Conservation (phyloP, 2,113 vertebrate genomes). For the Lonchura striata region DNA sequence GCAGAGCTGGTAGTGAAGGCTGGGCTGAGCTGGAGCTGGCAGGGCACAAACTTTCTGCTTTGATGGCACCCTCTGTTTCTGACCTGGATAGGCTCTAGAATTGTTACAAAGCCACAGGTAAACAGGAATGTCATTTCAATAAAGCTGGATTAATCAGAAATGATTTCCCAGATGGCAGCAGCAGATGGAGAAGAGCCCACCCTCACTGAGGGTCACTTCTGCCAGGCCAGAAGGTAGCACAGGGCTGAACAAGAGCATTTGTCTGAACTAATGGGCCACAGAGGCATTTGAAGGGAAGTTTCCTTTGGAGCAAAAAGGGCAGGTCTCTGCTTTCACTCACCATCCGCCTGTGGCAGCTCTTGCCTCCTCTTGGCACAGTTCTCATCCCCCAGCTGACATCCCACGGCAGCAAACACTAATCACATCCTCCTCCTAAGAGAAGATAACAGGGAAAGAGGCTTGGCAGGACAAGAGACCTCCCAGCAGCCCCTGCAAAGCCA, state of each 20-base stretch:
- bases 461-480: not conserved
- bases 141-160: not conserved
- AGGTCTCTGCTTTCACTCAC: not conserved
- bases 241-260: not conserved
- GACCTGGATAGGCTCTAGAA: not conserved
- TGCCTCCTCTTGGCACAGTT: not conserved
- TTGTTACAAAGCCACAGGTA: not conserved
- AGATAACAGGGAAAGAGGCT: conserved; percentile 6
- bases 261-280: not conserved
- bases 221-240: not conserved
- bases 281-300: not conserved
- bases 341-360: not conserved
- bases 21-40: not conserved
- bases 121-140: not conserved
- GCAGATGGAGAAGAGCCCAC: not conserved
- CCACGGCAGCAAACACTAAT: not conserved
- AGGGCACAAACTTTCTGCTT: not conserved
- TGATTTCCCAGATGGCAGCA: not conserved
- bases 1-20: not conserved
- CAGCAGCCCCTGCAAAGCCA: not conserved
- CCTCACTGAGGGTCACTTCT: not conserved
- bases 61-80: not conserved
- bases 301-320: not conserved
- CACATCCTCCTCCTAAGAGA: not conserved
- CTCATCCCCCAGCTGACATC: conserved; percentile 9